Base-by-base conservation (phyloP, 2,797 vertebrate species). In the Graptemys geographica region DNA sequence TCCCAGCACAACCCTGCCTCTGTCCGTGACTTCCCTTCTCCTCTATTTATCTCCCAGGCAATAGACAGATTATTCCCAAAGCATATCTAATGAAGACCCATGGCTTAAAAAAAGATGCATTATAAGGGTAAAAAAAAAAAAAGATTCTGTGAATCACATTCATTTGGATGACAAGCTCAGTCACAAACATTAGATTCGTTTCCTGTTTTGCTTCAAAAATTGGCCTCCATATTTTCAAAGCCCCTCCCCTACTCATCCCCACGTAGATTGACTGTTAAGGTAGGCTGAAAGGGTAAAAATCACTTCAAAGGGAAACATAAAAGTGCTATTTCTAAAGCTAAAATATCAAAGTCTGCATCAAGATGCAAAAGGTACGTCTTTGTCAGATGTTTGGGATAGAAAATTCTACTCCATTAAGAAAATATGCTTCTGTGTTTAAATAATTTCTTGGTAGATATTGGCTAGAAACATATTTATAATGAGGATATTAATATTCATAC, bases 201-300 rank as follows among this genome's bases (percentile, higher is more conserved):
- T 90, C 11, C 47, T 51, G 79, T 95, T 97, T 96, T 79, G 81
- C 83, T 96, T 97, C 74, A 44, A 92, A 95, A 97, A 37, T 56
- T 96, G 9, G 33, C 33, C 41, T 94, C 78, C 95, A 33, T 92
- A 83, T 96, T 95, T 90, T 95, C 65, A 93, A 94, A 79, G 80
- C 16, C 89, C 44, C 57, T 13, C 65, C n/a, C n/a, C 65, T 69
- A 19, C n/a, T 8, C 33, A 49, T 87, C 83, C 31, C 49, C 93
- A 87, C 47, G 89, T n/a, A 84, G 96, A 97, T 89, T 52, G 87
- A 72, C 89, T 69, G 56, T 44, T 94, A 96, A 96, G 37, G 91
- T 41, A 87, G 47, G 56, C 79, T 62, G 21, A 83, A 87, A 96
- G 79, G 31, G 78, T 59, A 90, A 76, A 94, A 88, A 95, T 74